Percentiles rank a stretch among this genome's conserved stretches.
These are phyloP conservation scores for Dicrostonyx torquatus DNA, from an alignment of 2,797 vertebrate genomes.

Conservation along the genomic window DNA sequence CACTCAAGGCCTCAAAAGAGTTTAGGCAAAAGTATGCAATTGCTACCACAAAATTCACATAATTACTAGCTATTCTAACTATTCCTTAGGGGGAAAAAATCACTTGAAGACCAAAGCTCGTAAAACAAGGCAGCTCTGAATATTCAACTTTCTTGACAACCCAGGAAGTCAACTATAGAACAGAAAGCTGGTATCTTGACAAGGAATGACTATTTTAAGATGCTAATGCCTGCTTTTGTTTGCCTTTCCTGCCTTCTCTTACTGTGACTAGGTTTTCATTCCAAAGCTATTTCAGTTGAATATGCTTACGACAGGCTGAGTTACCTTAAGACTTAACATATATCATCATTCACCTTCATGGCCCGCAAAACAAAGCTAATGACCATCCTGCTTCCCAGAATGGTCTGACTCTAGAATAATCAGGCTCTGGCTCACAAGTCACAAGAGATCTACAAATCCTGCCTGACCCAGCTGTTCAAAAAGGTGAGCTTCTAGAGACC, in stretches of 20 bases:
- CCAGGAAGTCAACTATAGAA: background rate
- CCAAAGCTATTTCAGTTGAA: constrained; percentile 21
- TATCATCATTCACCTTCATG: background rate
- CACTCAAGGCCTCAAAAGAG: background rate
- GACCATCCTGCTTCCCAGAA: background rate
- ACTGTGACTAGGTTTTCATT: background rate
- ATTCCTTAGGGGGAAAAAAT: background rate
- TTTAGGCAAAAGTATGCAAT: background rate
- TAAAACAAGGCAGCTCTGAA: background rate
- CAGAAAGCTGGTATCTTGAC: background rate
- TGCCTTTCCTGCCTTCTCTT: background rate
- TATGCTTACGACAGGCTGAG: background rate
- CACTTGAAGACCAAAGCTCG: constrained; percentile 15
- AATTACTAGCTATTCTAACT: constrained; percentile 4
- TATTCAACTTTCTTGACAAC: background rate
- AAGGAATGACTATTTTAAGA: background rate
- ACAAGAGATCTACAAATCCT: background rate
- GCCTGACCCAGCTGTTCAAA: background rate
- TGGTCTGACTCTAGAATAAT: background rate
- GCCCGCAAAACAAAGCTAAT: background rate
- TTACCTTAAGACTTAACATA: background rate
- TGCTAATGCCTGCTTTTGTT: background rate
- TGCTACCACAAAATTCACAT: constrained; percentile 6
- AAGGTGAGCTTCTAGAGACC: background rate
- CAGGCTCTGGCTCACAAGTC: background rate